Conservation (phyloP, 37 sponge, comb jelly and placozoan genomes). For the Dysidea cf. avara region DNA sequence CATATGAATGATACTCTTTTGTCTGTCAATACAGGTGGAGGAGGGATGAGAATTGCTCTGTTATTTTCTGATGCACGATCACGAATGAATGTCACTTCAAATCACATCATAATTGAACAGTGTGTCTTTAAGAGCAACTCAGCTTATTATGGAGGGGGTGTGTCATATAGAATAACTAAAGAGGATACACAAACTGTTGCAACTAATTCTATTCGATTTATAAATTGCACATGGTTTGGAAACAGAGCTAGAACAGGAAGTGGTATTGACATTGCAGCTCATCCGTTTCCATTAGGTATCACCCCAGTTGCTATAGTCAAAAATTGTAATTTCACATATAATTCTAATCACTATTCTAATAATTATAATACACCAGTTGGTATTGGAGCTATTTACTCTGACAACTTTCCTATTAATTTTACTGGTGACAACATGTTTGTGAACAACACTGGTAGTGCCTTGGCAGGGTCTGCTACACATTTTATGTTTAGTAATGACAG, state of each 20-base stretch:
- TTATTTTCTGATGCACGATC: constrained; percentile 10
- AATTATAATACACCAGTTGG: constrained; percentile 9
- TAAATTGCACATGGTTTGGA: background rate
- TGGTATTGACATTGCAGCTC: constrained; percentile 5
- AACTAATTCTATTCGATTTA: background rate
- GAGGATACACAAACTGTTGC: background rate
- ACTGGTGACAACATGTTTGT: constrained; percentile 25
- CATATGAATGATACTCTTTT: background rate
- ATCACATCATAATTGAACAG: background rate
- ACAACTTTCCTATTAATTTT: constrained; percentile 33
- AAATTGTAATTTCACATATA: background rate
- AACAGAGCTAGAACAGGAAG: constrained; percentile 16
- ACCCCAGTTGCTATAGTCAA: too few relatives aligned
- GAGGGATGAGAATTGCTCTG: background rate
- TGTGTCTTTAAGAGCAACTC: constrained; percentile 8
- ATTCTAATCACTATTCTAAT: constrained; percentile 6
- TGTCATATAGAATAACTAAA: constrained; percentile 7
- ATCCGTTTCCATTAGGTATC: too few relatives aligned
- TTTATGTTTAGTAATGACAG: background rate
- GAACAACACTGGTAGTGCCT: constrained; percentile 48
- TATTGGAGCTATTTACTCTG: constrained; percentile 36
- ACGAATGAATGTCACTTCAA: background rate
- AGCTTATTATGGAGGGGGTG: constrained; percentile 30
- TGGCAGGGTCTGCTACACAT: constrained; percentile 14
- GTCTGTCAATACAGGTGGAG: background rate